Evolutionary conservation across 1,140 invertebrate genomes (phyloP), one percentile per base, ranked within the genome.

Genomic region (Doryteuthis pealeii): DNA sequence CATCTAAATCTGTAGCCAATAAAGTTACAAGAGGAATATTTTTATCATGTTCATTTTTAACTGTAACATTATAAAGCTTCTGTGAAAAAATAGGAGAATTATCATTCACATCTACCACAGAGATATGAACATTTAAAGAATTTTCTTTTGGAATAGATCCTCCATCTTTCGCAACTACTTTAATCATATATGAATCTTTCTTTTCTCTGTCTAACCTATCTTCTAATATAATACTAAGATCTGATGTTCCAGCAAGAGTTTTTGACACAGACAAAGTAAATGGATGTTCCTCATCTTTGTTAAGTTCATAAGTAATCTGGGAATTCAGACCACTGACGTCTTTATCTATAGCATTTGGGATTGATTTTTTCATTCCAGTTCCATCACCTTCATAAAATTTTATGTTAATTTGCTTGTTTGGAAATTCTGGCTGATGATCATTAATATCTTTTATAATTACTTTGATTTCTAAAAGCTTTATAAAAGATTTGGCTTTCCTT

Each of bases 11-110:
- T 5, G 71, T 77, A 26, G 82, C 82, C 15, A 15, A 72, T 1
- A 83, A 74, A 58, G 70, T 74, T 1, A 82, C 68, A 32, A 83
- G 77, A 10, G 75, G 74, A n/a, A 71, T 58, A 74, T 77, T 80
- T 4, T 76, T 35, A 6, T 73, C 67, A 45, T 77, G 71, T 65
- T 78, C 73, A 66, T 80, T 78, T 45, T 79, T 78, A n/a, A 82
- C 67, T 43, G 72, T 77, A 26, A 80, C 72, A 73, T 78, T 77
- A 40, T 79, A 81, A 3, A 71, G 49, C 14, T 58, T 22, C 33
- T 77, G 69, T 66, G 92, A 83, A n/a, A 98, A 95, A 80, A 92
- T 91, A 0, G 95, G 96, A 14, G 93, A 82, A 95, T 84, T 81
- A 54, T 84, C 82, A 65, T 84, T 84, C 10, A 76, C 77, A 78